Evolutionary conservation across 2,113 vertebrate genomes (phyloP), one percentile per base, ranked within the genome.

Genomic region (Silurus meridionalis): DNA sequence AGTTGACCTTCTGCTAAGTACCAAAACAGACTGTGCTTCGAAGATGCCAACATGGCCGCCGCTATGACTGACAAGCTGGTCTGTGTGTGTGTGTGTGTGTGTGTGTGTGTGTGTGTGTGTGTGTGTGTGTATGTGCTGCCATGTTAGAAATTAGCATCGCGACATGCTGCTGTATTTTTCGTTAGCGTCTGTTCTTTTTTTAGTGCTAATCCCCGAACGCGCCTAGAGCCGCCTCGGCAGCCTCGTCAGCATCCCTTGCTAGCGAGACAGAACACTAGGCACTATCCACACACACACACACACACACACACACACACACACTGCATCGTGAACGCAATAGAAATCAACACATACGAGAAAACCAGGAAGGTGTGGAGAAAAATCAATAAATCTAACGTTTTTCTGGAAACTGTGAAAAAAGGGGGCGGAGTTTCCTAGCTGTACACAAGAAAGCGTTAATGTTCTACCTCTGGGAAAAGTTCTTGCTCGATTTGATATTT

Each of bases 201-300:
- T 83, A 63, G 52, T 19, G 5, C 46, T 52, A 1, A 78, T 89
- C 85, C 83, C 67, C 55, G 81, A 82, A 55, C 83, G 64, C 21
- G 23, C 72, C 67, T 80, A 25, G 46, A 72, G 53, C 85, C 83
- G n/a, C n/a, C n/a, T n/a, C n/a, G 85, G 83, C 82, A 37, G 63
- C 80, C 80, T 87, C 83, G 75, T 87, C 87, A 89, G 88, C 88
- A 15, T 87, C 85, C 83, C 83, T 79, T 83, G 86, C 71, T 85
- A 85, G 85, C 46, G 55, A 58, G 55, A 78, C 80, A 86, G 83
- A 85, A 85, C 80, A 23, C 69, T 85, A 80, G 82, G 80, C 37
- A 74, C 72, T 50, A 37, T 37, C 28, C 80, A 60, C 63, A 74
- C 80, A 74, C 74, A 84, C 75, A 89, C 80, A 86, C 84, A 83